Base-by-base conservation (phyloP, 1,140 invertebrate genomes). In the Portunus trituberculatus region DNA sequence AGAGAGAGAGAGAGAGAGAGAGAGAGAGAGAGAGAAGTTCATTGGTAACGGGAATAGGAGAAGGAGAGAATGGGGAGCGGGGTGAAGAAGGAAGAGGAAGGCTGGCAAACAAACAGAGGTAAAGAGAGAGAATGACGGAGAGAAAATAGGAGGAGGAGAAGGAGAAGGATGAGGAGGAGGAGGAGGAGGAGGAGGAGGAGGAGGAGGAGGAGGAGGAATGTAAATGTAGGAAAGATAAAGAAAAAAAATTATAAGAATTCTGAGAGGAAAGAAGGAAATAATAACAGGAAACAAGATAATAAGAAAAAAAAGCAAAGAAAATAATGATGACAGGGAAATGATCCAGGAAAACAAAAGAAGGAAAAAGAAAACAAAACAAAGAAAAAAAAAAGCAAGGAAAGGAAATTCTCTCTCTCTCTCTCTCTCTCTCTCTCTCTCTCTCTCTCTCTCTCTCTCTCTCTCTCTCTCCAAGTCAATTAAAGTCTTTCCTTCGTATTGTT, bases 371-470 rank as follows among this genome's bases (percentile, higher is more conserved):
- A 84, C 1, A 39, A 31, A 88, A 31, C n/a, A 32, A 39, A 32
- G 31, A 45, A 7, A 32, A 31, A 84, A 16, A 39, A 31, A 88
- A 31, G 39, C 6, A 39, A 59, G 52, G 52, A 20, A 59, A 59
- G 20, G 10, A 20, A 59, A 59, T 59, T 31, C n/a, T 29, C 86
- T 88, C 86, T 88, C 86, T 59, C 52, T 88, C 86, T 88, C 86
- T 45, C 32, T 32, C 86, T 88, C 32, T 39, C 86, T 39, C 31
- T 88, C 29, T 88, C 86, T 88, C 86, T 88, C 29, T 87, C 84
- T 28, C 0, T 45, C 6, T 87, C n/a, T 87, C 84, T 87, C 4
- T 87, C 39, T 39, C 39, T 39, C 39, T 39, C 39, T 39, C 39
- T 39, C 39, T 39, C 39, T 39, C 39, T 39, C 39, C 39, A 39